Evolutionary conservation across 2,797 vertebrate species (phyloP).

Genomic region (Cirrhinus molitorella): DNA sequence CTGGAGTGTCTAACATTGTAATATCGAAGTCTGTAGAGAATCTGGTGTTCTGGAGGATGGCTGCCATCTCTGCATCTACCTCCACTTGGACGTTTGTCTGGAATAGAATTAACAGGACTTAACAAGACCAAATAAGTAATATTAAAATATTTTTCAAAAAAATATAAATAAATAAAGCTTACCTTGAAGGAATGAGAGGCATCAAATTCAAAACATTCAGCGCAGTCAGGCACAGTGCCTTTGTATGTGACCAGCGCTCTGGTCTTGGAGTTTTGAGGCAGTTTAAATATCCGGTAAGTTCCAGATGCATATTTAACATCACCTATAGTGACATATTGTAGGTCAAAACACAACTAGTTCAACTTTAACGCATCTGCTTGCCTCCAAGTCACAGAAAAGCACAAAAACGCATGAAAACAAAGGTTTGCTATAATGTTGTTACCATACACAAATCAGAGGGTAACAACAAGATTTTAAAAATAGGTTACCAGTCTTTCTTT

Average conservation of each 20-base stretch:
- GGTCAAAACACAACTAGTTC: not conserved
- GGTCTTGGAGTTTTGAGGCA: conserved; percentile 62
- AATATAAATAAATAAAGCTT: not conserved
- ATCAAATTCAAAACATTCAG: conserved; percentile 75
- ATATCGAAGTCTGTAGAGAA: conserved; percentile 74
- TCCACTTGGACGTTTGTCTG: conserved; percentile 72
- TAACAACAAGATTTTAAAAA: not conserved
- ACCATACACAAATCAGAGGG: not conserved
- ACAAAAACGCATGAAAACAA: not conserved
- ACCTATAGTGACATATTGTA: conserved; percentile 60
- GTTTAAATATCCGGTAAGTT: conserved; percentile 81
- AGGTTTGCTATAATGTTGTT: not conserved
- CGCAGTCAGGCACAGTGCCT: conserved; percentile 72
- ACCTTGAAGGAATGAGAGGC: conserved; percentile 78
- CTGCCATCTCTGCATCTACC: conserved; percentile 73
- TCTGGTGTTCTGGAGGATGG: conserved; percentile 73
- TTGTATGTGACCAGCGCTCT: conserved; percentile 73
- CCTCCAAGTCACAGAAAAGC: not conserved
- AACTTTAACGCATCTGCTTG: not conserved
- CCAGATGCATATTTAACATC: conserved; percentile 76
- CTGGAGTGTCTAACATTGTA: conserved; percentile 59
- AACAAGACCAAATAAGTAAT: not conserved
- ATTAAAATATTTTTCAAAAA: not conserved
- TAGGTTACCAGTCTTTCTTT: conserved; percentile 73
- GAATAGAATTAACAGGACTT: conserved; percentile 21